phyloP scores from a whole-genome alignment of 2,888 invertebrate genomes.

The Oscheius myriophilus region DNA sequence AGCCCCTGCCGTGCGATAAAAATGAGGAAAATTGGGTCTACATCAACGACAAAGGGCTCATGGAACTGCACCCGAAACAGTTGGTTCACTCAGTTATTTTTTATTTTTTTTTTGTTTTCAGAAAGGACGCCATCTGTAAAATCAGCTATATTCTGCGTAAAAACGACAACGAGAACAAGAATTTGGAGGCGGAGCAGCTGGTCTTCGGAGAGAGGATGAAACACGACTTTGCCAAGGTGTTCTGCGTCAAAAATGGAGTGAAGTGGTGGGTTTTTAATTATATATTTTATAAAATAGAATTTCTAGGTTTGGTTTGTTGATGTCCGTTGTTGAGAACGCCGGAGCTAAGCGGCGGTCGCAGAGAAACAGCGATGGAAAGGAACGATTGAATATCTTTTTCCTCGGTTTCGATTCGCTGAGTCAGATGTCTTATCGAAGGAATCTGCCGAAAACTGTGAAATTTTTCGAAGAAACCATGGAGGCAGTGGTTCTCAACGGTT shows the following conservation, averaged over 20 bases:
- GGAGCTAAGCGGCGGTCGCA: not conserved
- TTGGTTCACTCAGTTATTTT: not conserved
- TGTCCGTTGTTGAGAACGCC: slow-evolving; percentile 35
- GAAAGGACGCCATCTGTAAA: slow-evolving; percentile 42
- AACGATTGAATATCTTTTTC: slow-evolving; percentile 52
- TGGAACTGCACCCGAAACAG: slow-evolving; percentile 49
- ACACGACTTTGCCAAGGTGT: slow-evolving; percentile 22
- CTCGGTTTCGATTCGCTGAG: slow-evolving; percentile 89
- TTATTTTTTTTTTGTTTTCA: slow-evolving; percentile 12
- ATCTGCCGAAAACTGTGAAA: slow-evolving; percentile 81
- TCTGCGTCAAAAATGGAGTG: not conserved
- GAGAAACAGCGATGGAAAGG: slow-evolving; percentile 21
- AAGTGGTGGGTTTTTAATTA: slow-evolving; percentile 11
- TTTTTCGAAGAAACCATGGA: slow-evolving; percentile 74
- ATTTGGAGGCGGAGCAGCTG: slow-evolving; percentile 1
- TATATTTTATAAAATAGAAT: not conserved
- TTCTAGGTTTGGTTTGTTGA: slow-evolving; percentile 39
- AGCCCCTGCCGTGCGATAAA: slow-evolving; percentile 52
- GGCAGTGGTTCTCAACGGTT: slow-evolving; percentile 65
- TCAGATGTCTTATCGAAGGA: slow-evolving; percentile 82
- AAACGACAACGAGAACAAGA: slow-evolving; percentile 41
- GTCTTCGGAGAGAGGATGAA: slow-evolving; percentile 7
- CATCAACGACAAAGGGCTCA: slow-evolving; percentile 52
- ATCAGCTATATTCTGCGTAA: slow-evolving; percentile 38
- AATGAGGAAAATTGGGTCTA: slow-evolving; percentile 58